Conservation (phyloP, 2,113 vertebrate genomes). For the Triplophysa dalaica region DNA sequence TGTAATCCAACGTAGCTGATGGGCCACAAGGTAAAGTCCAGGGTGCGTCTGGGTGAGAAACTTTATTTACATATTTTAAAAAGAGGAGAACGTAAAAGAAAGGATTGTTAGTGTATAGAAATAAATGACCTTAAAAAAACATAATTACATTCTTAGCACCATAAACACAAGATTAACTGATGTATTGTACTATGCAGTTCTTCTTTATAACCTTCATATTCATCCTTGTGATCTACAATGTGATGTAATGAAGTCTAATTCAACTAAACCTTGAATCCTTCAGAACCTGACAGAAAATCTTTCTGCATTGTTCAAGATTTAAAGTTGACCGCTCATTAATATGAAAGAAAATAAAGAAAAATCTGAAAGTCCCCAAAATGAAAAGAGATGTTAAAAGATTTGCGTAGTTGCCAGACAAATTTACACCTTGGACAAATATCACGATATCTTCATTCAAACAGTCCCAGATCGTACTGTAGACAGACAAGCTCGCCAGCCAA, state of each 20-base stretch:
- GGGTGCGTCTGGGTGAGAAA: constrained; percentile 36
- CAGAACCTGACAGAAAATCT: too few relatives aligned
- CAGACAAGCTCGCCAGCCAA: constrained; percentile 75
- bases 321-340: not conserved
- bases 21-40: constrained; percentile 38
- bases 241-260: not conserved
- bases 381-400: constrained; percentile 66
- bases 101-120: not conserved
- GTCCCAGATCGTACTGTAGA: constrained; percentile 71
- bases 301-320: not conserved
- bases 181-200: not conserved
- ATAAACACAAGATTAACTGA: not conserved
- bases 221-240: not conserved
- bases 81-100: not conserved
- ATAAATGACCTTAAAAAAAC: not conserved
- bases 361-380: not conserved
- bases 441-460: constrained; percentile 75
- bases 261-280: not conserved
- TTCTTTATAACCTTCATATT: not conserved
- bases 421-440: constrained; percentile 77
- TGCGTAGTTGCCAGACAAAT: constrained; percentile 73
- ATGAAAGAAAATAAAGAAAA: not conserved
- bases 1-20: constrained; percentile 68
- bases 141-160: not conserved
- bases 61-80: constrained; percentile 43